phyloP scores from a whole-genome alignment of 2,797 vertebrate genomes.

The Falco berigora region DNA sequence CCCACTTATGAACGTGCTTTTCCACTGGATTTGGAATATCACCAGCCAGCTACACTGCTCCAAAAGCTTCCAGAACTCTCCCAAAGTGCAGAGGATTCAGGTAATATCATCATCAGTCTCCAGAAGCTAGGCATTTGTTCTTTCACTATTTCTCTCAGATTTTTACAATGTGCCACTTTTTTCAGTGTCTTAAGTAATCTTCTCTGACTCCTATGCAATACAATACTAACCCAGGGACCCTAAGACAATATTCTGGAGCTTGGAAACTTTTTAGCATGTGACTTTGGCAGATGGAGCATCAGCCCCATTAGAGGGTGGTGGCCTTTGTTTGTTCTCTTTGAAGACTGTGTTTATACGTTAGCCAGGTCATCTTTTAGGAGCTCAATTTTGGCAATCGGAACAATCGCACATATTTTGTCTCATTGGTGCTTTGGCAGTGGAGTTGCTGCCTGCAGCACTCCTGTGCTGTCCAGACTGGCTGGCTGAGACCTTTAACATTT shows the following conservation, averaged over 20 bases:
- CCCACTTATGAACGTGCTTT: constrained; percentile 88
- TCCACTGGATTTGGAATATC: constrained; percentile 87
- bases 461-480: not conserved
- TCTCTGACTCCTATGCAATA: not conserved
- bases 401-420: not conserved
- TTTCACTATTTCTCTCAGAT: not conserved
- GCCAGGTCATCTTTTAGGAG: not conserved
- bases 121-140: rapidly evolving
- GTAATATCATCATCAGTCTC: constrained; percentile 36
- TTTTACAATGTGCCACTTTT: not conserved
- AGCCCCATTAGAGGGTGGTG: not conserved
- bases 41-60: constrained; percentile 81
- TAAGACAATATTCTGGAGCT: not conserved
- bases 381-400: not conserved
- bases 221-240: not conserved
- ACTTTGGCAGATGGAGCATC: not conserved
- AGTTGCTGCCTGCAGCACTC: not conserved
- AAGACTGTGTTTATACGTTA: not conserved
- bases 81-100: constrained; percentile 87
- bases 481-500: not conserved
- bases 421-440: not conserved
- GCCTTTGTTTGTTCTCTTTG: not conserved
- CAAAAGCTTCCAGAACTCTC: constrained; percentile 87
- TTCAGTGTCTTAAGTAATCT: not conserved
- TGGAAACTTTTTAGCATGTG: not conserved